Base-by-base conservation (phyloP, 2,888 invertebrate genomes). In the Chymomyza fuscimana region DNA sequence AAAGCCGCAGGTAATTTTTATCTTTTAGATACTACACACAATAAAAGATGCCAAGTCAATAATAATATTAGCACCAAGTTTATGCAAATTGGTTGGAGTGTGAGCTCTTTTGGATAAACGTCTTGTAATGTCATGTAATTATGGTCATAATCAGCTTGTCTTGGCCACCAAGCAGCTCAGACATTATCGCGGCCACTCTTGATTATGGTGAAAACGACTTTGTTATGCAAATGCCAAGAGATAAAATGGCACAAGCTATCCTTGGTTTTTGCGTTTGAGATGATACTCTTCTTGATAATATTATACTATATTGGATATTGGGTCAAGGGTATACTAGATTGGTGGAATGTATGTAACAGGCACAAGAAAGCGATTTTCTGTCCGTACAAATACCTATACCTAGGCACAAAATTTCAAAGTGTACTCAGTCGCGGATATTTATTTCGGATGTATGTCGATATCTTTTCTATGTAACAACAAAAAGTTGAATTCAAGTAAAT, bases 71-170 rank as follows among this genome's bases (percentile, higher is more conserved):
- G 67, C 16, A 65, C 50, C 71, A 51, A 64, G 54, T 76, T 81
- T 81, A 82, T 81, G 81, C 75, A 81, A 78, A 81, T 82, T 78
- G 58, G 69, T 19, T 32, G 59, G 62, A 51, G 66, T 65, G 70
- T 70, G 67, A 70, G 70, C 67, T 46, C 36, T 63, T 69, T 72
- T 59, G 19, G 86, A 87, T 91, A 90, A 89, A 86, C 87, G 80
- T 82, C 71, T 77, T 83, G 87, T 91, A 88, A 91, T 88, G 83
- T 87, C 86, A 77, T 88, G 90, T 91, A 90, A 91, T 91, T 89
- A 87, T 78, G 88, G 83, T 80, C 82, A 90, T 91, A 91, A 91
- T 91, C 90, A 84, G 84, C 86, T 86, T 89, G 84, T 82, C 87
- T 80, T 77, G 85, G 79, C 40, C 40, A 46, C 12, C 40, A 46